A percentile compares a stretch with the other conserved stretches of the same genome.
Evolutionary conservation across 2,888 invertebrate genomes (phyloP).

Genomic region (Pachymerium ferrugineum): DNA sequence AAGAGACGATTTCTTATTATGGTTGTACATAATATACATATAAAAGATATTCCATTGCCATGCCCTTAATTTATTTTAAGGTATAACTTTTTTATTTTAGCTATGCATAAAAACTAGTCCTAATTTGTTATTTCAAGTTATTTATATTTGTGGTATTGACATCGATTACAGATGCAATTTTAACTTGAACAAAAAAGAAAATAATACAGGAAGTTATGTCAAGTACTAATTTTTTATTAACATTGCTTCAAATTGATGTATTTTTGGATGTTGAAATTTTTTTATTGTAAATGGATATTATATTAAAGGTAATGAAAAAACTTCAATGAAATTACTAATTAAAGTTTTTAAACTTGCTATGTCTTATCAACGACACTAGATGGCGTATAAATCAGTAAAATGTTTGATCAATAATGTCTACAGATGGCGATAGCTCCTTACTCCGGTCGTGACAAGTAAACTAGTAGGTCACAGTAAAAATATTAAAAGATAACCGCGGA

Average conservation of each 20-base stretch:
- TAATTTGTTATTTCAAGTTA: background rate
- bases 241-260: background rate
- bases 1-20: too few species aligned
- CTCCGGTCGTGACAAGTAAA: too few species aligned
- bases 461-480: too few species aligned
- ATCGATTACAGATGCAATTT: background rate
- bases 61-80: background rate
- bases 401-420: too few species aligned
- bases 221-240: background rate
- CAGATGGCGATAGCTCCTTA: too few species aligned
- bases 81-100: background rate
- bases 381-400: too few species aligned
- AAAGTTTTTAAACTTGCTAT: too few species aligned
- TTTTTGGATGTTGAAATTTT: background rate
- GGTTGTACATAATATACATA: background rate
- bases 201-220: background rate
- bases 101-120: too few species aligned
- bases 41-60: background rate
- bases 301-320: constrained; percentile 1
- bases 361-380: too few species aligned
- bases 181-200: too few species aligned
- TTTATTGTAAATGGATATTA: background rate
- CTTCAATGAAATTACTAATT: background rate
- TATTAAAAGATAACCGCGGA: background rate
- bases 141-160: background rate